These are phyloP conservation scores for Eunapius fragilis DNA, from an alignment of 37 sponge, comb jelly and placozoan species.

Conservation along the genomic window DNA sequence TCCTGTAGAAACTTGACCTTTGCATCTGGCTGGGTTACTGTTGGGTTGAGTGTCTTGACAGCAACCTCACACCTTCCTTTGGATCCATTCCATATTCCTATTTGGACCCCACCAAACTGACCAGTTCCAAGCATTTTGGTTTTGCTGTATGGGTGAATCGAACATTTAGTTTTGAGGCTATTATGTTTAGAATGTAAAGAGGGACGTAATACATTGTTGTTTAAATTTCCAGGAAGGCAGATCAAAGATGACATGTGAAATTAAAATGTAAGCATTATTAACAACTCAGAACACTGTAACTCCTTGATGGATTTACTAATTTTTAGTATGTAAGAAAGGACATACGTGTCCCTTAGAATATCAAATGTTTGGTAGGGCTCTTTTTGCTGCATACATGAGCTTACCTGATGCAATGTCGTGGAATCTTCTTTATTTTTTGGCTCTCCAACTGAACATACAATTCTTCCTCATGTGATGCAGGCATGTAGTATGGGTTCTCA, in stretches of 20 bases:
- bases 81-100: constrained; percentile 30
- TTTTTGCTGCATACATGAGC: background rate
- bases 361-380: no score
- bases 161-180: no score
- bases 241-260: no score
- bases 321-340: no score
- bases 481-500: background rate
- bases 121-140: constrained; percentile 23
- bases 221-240: no score
- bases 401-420: background rate
- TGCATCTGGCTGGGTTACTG: constrained; percentile 1
- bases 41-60: constrained; percentile 16
- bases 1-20: constrained; percentile 60
- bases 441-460: background rate
- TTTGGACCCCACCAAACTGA: constrained; percentile 48
- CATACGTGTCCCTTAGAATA: no score
- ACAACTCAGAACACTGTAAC: no score
- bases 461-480: background rate
- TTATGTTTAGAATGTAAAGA: no score
- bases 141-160: background rate
- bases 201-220: no score
- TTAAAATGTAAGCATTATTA: no score
- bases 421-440: background rate
- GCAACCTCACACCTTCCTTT: constrained; percentile 31
- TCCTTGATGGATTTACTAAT: no score